Evolutionary conservation across 2,113 vertebrate genomes (phyloP).

Genomic region (Tetraodon nigroviridis): DNA sequence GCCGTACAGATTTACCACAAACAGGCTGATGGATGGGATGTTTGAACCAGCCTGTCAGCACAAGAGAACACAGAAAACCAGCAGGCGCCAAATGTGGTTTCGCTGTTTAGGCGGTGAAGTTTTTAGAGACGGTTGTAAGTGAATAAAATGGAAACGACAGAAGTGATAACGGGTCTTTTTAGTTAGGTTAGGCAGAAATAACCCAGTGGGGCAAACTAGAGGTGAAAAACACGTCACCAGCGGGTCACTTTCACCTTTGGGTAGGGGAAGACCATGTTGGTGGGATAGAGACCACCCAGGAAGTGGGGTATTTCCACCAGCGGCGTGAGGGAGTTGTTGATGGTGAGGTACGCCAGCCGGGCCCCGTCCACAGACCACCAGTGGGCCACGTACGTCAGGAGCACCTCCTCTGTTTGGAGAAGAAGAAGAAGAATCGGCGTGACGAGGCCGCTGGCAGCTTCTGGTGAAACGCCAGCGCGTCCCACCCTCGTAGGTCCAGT

Average conservation of each 20-base stretch:
- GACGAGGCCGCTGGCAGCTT: background rate
- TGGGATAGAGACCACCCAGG: conserved; percentile 76
- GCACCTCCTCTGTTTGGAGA: conserved; percentile 73
- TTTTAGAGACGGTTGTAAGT: no score
- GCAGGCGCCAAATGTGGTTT: no score
- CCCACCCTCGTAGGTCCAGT: conserved; percentile 81
- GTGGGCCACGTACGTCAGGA: conserved; percentile 69
- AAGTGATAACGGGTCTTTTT: no score
- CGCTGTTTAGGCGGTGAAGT: no score
- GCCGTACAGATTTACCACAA: conserved; percentile 80
- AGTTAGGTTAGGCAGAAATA: no score
- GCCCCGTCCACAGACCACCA: conserved; percentile 81
- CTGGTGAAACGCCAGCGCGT: background rate
- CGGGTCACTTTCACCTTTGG: conserved; percentile 76
- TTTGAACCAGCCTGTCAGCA: conserved; percentile 75
- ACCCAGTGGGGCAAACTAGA: no score
- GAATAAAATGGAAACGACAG: no score
- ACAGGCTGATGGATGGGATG: conserved; percentile 76
- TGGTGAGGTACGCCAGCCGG: conserved; percentile 75
- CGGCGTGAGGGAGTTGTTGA: conserved; percentile 81
- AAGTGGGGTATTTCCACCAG: conserved; percentile 81
- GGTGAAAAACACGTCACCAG: no score
- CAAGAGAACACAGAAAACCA: background rate
- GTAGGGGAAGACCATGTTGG: conserved; percentile 73
- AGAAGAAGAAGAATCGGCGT: background rate